A percentile compares a stretch with the other conserved stretches of the same genome.
These are phyloP conservation scores for Limnephilus auricula DNA, from an alignment of 2,888 invertebrate species.

Conservation along the genomic window DNA sequence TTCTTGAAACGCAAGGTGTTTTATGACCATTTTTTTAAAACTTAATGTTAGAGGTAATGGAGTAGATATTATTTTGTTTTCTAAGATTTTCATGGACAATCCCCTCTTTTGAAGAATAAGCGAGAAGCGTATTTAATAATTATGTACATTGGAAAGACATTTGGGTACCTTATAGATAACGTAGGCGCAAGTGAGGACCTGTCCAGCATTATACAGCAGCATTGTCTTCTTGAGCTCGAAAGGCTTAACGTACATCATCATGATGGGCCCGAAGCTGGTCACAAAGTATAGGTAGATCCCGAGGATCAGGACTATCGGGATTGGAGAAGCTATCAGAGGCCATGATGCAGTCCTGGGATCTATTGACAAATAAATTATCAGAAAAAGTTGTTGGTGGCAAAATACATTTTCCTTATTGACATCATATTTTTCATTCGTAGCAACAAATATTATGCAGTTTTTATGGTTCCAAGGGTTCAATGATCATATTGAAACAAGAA, in stretches of 20 bases:
- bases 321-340: conserved; percentile 82
- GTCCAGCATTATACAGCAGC: conserved; percentile 82
- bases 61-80: too few relatives aligned
- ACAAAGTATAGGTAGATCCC: conserved; percentile 84
- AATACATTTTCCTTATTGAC: neutral
- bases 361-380: conserved; percentile 68
- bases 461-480: neutral
- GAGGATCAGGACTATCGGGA: conserved; percentile 78
- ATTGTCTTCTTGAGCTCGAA: conserved; percentile 81
- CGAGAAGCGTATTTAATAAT: neutral
- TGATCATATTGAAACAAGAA: neutral
- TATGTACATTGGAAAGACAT: neutral
- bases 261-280: conserved; percentile 82
- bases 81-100: too few relatives aligned
- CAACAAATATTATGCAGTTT: neutral
- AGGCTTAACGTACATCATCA: conserved; percentile 83
- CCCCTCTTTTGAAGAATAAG: too few relatives aligned
- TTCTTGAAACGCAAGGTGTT: too few relatives aligned
- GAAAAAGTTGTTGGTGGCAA: neutral
- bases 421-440: neutral
- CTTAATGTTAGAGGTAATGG: too few relatives aligned
- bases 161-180: conserved; percentile 75
- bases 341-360: conserved; percentile 82
- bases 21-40: too few relatives aligned
- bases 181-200: conserved; percentile 79